A percentile compares a stretch with the other conserved stretches of the same genome.
These are phyloP conservation scores for Hucho hucho DNA, from an alignment of 2,113 vertebrate genomes.

Conservation along the genomic window DNA sequence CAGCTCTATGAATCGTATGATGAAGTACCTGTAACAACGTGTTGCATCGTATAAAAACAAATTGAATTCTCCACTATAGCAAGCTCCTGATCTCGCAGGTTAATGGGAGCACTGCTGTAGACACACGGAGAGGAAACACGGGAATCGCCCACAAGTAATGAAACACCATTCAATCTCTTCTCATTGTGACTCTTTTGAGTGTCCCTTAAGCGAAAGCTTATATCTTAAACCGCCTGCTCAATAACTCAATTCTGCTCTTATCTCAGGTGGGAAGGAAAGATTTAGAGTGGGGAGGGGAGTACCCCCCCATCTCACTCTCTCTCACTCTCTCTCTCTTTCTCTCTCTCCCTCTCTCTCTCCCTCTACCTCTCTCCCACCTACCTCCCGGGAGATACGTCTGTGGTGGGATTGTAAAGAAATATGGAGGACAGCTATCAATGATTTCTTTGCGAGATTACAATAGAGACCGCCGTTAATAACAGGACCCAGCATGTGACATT, in stretches of 20 bases:
- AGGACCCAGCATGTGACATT: conserved; percentile 32
- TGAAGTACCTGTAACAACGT: not conserved
- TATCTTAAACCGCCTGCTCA: conserved; percentile 66
- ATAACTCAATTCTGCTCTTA: conserved; percentile 71
- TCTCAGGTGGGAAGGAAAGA: conserved; percentile 59
- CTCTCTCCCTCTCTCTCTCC: conserved; percentile 15
- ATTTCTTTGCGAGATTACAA: conserved; percentile 61
- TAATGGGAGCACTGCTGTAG: conserved; percentile 24
- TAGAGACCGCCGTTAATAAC: conserved; percentile 55
- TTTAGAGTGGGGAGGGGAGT: conserved; percentile 52
- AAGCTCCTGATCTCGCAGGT: conserved; percentile 7
- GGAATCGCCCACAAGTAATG: conserved; percentile 5
- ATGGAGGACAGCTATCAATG: conserved; percentile 43
- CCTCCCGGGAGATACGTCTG: conserved; percentile 19
- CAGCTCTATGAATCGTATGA: not conserved
- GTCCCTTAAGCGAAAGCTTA: conserved; percentile 57
- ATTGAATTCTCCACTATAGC: not conserved
- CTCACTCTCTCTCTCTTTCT: no score
- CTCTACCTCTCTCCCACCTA: no score
- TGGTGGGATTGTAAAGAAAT: conserved; percentile 42
- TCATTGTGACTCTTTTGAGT: conserved; percentile 41
- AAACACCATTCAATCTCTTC: conserved; percentile 41
- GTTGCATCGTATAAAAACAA: no score
- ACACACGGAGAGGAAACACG: conserved; percentile 33
- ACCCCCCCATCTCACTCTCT: conserved; percentile 17